Conservation (phyloP, 1,140 invertebrate genomes). For the Macrobrachium nipponense region DNA sequence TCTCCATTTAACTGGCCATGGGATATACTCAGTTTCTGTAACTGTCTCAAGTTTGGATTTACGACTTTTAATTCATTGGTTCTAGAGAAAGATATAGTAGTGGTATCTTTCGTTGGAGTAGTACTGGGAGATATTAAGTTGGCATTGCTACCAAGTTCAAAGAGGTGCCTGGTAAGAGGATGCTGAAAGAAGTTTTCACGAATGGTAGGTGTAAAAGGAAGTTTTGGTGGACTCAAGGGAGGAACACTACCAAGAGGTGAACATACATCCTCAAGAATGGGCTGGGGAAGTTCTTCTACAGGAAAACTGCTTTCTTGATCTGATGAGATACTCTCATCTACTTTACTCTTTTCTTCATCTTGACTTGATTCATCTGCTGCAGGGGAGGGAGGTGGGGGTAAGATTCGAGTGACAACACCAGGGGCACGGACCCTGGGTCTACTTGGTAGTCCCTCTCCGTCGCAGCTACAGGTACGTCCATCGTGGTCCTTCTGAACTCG, state of each 20-base stretch:
- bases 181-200: slow-evolving; percentile 1
- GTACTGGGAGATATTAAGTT: slow-evolving; percentile 7
- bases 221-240: slow-evolving; percentile 45
- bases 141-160: slow-evolving; percentile 1
- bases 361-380: neutral
- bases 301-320: slow-evolving; percentile 19
- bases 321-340: neutral
- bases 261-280: slow-evolving; percentile 42
- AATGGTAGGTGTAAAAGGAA: slow-evolving; percentile 19
- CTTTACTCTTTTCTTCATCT: neutral
- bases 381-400: slow-evolving; percentile 15
- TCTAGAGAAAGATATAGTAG: neutral
- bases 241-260: slow-evolving; percentile 47
- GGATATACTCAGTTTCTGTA: slow-evolving; percentile 46
- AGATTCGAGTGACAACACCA: slow-evolving; percentile 19
- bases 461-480: neutral
- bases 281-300: slow-evolving; percentile 48
- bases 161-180: slow-evolving; percentile 7
- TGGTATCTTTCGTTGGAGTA: neutral
- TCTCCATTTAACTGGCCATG: slow-evolving; percentile 39
- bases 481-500: slow-evolving; percentile 20
- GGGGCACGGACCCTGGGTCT: neutral
- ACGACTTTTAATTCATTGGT: neutral
- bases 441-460: neutral
- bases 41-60: slow-evolving; percentile 6